Percentiles rank a stretch among this genome's conserved stretches.
phyloP scores from a whole-genome alignment of 1,140 invertebrate species.

The Lycorma delicatula region DNA sequence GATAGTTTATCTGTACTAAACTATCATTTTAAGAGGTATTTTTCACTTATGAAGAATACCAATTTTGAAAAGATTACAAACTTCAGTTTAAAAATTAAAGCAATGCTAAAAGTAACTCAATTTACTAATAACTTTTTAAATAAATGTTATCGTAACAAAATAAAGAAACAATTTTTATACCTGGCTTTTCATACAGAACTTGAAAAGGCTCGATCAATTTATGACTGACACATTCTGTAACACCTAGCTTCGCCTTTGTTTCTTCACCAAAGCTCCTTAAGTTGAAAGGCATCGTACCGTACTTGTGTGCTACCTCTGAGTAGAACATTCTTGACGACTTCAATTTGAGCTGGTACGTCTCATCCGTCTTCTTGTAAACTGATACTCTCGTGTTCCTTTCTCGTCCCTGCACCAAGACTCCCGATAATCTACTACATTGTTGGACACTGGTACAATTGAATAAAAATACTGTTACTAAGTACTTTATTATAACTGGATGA shows the following conservation, averaged over 20 bases:
- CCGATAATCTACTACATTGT: no score
- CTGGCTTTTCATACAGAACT: slow-evolving; percentile 45
- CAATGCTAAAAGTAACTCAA: neutral
- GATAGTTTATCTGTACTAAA: neutral
- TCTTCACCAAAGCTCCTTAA: slow-evolving; percentile 90
- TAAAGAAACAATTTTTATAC: slow-evolving; percentile 12
- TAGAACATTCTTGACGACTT: slow-evolving; percentile 95
- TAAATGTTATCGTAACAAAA: neutral
- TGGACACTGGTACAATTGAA: no score
- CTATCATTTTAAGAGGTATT: neutral
- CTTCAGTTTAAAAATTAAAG: neutral
- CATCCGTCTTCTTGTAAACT: slow-evolving; percentile 97
- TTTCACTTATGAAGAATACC: neutral
- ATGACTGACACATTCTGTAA: slow-evolving; percentile 96
- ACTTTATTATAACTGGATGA: neutral
- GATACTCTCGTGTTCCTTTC: slow-evolving; percentile 92
- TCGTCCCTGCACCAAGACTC: slow-evolving; percentile 50
- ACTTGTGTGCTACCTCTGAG: slow-evolving; percentile 85
- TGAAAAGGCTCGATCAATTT: slow-evolving; percentile 97
- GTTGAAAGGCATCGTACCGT: slow-evolving; percentile 91
- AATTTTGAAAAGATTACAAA: neutral
- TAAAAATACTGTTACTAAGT: no score
- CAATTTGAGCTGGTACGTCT: slow-evolving; percentile 92
- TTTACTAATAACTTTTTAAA: neutral
- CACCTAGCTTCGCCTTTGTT: slow-evolving; percentile 94